Base-by-base conservation (phyloP, 1,140 invertebrate species). In the Calliphora vicina region DNA sequence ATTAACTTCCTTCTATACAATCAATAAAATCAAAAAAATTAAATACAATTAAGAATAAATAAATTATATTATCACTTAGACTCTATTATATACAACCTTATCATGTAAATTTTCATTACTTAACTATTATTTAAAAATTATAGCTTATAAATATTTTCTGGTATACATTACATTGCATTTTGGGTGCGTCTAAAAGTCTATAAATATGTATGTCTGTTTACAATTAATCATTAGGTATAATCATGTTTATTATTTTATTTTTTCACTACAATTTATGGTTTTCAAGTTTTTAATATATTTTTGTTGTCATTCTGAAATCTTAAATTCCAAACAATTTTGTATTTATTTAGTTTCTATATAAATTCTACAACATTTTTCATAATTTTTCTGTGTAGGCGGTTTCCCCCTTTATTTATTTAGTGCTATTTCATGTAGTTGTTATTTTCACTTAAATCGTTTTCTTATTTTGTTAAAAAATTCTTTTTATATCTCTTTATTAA, bases 141-240 rank as follows among this genome's bases (percentile, higher is more conserved):
- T 57, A n/a, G 6, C 15, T 35, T 35, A 76, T 0, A 15, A 35
- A 78, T 45, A 25, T 20, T 45, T 78, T 78, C 35, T 78, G 74
- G 74, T 78, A 78, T 78, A 78, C 74, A 78, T 78, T 78, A 78
- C 74, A 78, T 78, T 78, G 74, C 35, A 78, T 78, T 78, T 78
- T 78, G n/a, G 74, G 74, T 78, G 74, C 74, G n/a, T 35, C 74
- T 78, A 78, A 78, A 78, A 78, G 20, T 78, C 74, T 78, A 67
- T 67, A 76, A 76, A 76, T 76, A 35, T 76, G 27, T 76, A 5
- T 43, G 17, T 78, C 12, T 45, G n/a, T 42, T 43, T 78, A 74
- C 27, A 74, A 74, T 35, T 35, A 74, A 35, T 35, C 35, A 35
- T 35, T 35, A 35, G 10, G 35, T 35, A 6, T 35, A 35, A 10